phyloP scores from a whole-genome alignment of 2,113 vertebrate species.

The Nothoprocta pentlandii region DNA sequence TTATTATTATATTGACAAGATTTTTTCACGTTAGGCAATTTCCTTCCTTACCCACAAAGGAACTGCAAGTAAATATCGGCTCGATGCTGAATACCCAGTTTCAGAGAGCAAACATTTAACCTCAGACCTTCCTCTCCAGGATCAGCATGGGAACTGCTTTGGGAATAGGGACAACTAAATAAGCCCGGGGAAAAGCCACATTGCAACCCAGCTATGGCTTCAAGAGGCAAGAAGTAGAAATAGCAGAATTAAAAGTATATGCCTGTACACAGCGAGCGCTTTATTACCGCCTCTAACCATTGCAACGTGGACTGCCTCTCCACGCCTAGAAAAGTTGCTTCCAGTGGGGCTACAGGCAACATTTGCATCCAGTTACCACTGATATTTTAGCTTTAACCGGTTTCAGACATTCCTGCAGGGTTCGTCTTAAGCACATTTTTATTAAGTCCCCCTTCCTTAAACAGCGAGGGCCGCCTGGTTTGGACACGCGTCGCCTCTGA shows the following conservation, averaged over 20 bases:
- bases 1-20: neutral
- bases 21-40: neutral
- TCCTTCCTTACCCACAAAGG: neutral
- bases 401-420: slow-evolving; percentile 70
- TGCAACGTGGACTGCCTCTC: neutral
- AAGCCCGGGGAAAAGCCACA: slow-evolving; percentile 21
- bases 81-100: neutral
- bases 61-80: neutral
- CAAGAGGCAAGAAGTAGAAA: neutral
- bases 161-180: neutral
- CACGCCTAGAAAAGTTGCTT: slow-evolving; percentile 40
- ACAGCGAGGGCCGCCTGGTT: slow-evolving; percentile 12
- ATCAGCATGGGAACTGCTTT: neutral
- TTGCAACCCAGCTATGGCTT: neutral
- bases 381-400: slow-evolving; percentile 69
- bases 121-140: neutral
- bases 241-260: neutral
- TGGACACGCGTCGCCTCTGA: slow-evolving; percentile 32
- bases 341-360: slow-evolving; percentile 38
- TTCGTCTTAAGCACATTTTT: slow-evolving; percentile 69
- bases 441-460: slow-evolving; percentile 59
- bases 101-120: neutral
- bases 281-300: slow-evolving; percentile 9
- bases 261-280: neutral
- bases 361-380: slow-evolving; percentile 72